Conservation (phyloP, 2,888 invertebrate genomes). For the Conops quadrifasciatus region DNA sequence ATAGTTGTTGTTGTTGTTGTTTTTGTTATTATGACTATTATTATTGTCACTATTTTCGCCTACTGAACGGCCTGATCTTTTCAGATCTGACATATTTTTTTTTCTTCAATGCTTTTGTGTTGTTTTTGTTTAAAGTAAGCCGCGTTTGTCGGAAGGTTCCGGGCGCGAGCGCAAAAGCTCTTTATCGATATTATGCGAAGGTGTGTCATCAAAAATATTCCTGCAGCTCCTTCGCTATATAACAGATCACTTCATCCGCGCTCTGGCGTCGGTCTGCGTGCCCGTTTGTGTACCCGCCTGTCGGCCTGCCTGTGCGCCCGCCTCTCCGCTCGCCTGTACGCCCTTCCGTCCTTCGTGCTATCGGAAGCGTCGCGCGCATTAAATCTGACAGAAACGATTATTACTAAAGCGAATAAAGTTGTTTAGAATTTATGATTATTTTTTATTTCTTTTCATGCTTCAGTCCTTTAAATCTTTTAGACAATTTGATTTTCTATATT, state of each 20-base stretch:
- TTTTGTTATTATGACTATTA: background rate
- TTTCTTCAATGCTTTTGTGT: background rate
- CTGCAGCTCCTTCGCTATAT: background rate
- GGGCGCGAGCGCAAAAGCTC: background rate
- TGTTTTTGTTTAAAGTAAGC: background rate
- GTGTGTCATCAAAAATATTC: slow-evolving; percentile 34
- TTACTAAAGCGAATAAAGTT: slow-evolving; percentile 24
- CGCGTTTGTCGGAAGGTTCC: background rate
- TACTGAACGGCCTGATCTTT: background rate
- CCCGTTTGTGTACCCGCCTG: too few species aligned
- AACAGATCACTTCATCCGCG: background rate
- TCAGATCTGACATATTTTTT: background rate
- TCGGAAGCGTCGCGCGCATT: slow-evolving; percentile 28
- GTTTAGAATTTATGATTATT: background rate
- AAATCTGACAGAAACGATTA: slow-evolving; percentile 24
- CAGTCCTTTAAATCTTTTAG: too few species aligned
- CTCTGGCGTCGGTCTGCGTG: too few species aligned
- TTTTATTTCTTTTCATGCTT: too few species aligned
- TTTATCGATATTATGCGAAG: slow-evolving; percentile 11
- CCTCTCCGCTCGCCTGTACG: too few species aligned
- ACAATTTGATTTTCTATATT: too few species aligned
- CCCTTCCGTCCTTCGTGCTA: too few species aligned
- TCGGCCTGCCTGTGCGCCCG: too few species aligned
- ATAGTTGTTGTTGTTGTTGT: background rate
- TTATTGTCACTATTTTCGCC: background rate